phyloP scores from a whole-genome alignment of 2,113 vertebrate species.

The Microcebus griseorufus region DNA sequence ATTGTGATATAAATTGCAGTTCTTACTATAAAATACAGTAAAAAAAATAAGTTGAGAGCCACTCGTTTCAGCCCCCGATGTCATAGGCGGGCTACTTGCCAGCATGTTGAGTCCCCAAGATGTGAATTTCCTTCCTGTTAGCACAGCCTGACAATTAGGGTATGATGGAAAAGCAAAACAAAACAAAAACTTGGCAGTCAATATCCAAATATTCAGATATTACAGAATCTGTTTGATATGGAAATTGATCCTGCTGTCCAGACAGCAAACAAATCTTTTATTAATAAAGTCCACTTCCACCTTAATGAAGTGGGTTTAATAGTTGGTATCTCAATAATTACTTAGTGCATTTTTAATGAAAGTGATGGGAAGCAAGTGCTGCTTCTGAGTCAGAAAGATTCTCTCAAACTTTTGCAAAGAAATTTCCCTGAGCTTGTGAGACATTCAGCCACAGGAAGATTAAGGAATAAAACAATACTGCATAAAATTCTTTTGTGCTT shows the following conservation, averaged over 20 bases:
- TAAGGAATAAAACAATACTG: background rate
- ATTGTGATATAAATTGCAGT: background rate
- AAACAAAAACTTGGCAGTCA: background rate
- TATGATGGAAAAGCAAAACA: background rate
- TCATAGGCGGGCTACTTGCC: background rate
- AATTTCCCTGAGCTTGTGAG: background rate
- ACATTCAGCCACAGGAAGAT: background rate
- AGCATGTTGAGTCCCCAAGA: background rate
- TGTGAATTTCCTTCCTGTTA: background rate
- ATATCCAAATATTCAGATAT: background rate
- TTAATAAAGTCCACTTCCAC: conserved; percentile 1
- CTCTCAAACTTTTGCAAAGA: conserved; percentile 31
- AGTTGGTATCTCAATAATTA: conserved; percentile 24
- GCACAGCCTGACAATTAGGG: background rate
- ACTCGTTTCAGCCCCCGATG: background rate
- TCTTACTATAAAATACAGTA: background rate
- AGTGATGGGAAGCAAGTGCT: background rate
- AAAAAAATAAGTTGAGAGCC: background rate
- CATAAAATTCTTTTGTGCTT: background rate
- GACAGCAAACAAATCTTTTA: conserved; percentile 33
- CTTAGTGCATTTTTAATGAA: conserved; percentile 23
- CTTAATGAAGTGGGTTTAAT: conserved; percentile 54
- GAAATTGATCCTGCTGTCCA: conserved; percentile 6
- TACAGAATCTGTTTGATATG: background rate
- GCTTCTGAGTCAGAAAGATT: conserved; percentile 11